phyloP scores from a whole-genome alignment of 53 echinoderm and acorn worm species.

The Actinopyga echinites region DNA sequence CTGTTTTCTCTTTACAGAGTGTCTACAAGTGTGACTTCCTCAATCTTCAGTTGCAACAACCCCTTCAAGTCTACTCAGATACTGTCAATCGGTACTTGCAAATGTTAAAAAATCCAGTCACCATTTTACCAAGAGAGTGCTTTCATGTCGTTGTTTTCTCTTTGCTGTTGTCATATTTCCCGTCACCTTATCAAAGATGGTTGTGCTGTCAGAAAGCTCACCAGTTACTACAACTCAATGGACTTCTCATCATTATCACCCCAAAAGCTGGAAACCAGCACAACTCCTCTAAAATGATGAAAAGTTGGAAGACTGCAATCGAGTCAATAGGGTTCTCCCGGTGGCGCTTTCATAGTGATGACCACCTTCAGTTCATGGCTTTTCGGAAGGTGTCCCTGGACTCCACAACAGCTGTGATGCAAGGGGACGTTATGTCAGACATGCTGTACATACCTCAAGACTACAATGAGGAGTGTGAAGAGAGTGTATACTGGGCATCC shows the following conservation, averaged over 20 bases:
- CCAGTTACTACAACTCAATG: constrained; percentile 87
- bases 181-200: constrained; percentile 98
- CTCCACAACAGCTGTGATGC: constrained; percentile 22
- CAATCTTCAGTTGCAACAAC: constrained; percentile 90
- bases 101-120: constrained; percentile 92
- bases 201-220: constrained; percentile 98
- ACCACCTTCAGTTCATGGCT: constrained; percentile 97
- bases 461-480: constrained; percentile 90
- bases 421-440: constrained; percentile 71
- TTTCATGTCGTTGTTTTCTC: constrained; percentile 98
- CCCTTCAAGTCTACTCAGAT: constrained; percentile 84
- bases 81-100: constrained; percentile 92
- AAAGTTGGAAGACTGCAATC: constrained; percentile 88
- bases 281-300: constrained; percentile 83
- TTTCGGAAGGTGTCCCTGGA: constrained; percentile 85
- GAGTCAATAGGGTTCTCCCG: constrained; percentile 89
- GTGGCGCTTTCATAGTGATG: constrained; percentile 87
- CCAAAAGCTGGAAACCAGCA: constrained; percentile 91
- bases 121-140: constrained; percentile 84
- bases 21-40: constrained; percentile 99
- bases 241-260: constrained; percentile 88
- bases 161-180: constrained; percentile 95
- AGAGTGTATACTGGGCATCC: constrained; percentile 82
- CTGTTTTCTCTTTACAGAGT: constrained; percentile 66
- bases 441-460: constrained; percentile 97